Conservation (phyloP, 2,888 invertebrate genomes). For the Diarsia rubi region DNA sequence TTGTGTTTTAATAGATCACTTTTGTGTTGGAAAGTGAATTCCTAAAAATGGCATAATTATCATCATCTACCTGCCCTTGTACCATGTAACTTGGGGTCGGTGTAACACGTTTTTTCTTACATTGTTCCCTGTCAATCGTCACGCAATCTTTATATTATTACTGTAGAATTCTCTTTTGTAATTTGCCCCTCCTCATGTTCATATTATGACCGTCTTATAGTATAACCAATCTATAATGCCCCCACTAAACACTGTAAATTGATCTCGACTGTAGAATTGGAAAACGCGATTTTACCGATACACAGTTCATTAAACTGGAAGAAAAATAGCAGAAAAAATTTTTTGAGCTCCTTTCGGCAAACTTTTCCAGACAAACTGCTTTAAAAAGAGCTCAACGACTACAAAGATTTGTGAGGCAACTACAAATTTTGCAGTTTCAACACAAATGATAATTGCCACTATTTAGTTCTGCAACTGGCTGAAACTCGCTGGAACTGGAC, state of each 20-base stretch:
- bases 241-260: neutral
- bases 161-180: too few species aligned
- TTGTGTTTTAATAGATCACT: too few species aligned
- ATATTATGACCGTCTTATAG: neutral
- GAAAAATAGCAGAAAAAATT: neutral
- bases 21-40: too few species aligned
- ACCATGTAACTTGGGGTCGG: neutral
- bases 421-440: slow-evolving; percentile 27
- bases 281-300: neutral
- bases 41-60: too few species aligned
- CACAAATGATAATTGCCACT: slow-evolving; percentile 47
- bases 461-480: slow-evolving; percentile 28
- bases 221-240: neutral
- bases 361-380: neutral
- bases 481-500: slow-evolving; percentile 35
- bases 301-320: neutral
- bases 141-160: neutral
- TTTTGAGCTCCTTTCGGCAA: neutral
- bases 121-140: neutral
- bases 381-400: slow-evolving; percentile 17
- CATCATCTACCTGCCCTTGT: neutral
- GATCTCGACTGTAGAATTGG: neutral
- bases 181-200: neutral
- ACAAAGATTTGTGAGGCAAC: slow-evolving; percentile 43
- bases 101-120: neutral